phyloP scores from a whole-genome alignment of 2,113 vertebrate species.

The Vulpes lagopus region DNA sequence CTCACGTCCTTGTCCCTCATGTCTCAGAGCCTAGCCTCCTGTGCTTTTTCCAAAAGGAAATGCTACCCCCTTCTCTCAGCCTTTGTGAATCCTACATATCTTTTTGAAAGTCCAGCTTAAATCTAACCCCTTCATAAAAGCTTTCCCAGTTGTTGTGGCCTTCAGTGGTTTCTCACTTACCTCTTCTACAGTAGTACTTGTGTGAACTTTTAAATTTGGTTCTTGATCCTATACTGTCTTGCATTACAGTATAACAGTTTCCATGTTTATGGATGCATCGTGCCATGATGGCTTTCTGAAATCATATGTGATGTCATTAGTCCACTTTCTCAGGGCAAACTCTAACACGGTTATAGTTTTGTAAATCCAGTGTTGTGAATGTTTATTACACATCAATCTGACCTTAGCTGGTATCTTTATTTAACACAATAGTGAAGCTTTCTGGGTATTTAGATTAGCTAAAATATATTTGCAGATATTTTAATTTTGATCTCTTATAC shows the following conservation, averaged over 20 bases:
- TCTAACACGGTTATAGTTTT: not conserved
- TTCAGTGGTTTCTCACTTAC: not conserved
- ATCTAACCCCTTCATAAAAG: not conserved
- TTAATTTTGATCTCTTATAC: not conserved
- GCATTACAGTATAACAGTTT: not conserved
- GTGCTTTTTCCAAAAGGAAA: not conserved
- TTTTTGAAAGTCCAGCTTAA: not conserved
- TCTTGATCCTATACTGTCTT: not conserved
- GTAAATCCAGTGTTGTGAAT: not conserved
- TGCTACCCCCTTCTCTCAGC: not conserved
- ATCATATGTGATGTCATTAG: not conserved
- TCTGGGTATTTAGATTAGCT: not conserved
- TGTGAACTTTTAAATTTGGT: not conserved
- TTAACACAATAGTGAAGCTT: not conserved
- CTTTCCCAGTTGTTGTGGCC: not conserved
- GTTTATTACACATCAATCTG: not conserved
- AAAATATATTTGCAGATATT: not conserved
- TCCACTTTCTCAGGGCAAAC: not conserved
- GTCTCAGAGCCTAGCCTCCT: not conserved
- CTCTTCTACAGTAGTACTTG: not conserved
- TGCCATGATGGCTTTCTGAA: not conserved
- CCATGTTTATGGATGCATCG: not conserved
- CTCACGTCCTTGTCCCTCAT: not conserved
- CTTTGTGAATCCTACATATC: not conserved
- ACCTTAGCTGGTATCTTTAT: not conserved